Evolutionary conservation across 2,888 invertebrate species (phyloP), one percentile per base, ranked within the genome.

Genomic region (Cheilosia scutellata): DNA sequence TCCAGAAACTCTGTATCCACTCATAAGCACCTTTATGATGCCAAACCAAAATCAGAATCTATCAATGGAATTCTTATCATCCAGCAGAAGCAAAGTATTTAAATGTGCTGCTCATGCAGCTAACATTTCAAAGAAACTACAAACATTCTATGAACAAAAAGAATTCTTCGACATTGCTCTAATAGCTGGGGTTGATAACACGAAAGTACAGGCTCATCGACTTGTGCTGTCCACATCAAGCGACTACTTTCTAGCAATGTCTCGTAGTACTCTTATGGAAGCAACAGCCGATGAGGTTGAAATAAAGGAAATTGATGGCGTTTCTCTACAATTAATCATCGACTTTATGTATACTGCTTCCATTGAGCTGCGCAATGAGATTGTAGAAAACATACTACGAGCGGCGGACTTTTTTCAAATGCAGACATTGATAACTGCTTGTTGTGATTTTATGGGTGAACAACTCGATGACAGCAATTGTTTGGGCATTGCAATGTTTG

Each of bases 141-240:
- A 25, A 5, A 4, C 0, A 6, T 31, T 49, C 2, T 49, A 49
- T 9, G 5, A 65, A 5, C 13, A 13, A 6, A n/a, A 49, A 7
- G 44, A 65, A 20, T 62, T 51, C 16, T 72, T n/a, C 6, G 71
- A 72, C 33, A 33, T 72, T n/a, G 51, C 29, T 11, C 6, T 72
- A 37, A 42, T 60, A 13, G 27, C 60, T 9, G 37, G 16, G 13
- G 11, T 7, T 2, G 51, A 60, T 40, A 16, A 16, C 11, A 16
- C 5, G 11, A 60, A 42, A n/a, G n/a, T 71, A 2, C 25, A 60
- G 5, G 60, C 71, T 2, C 71, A 72, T 25, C 60, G 40, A 20
- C 6, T 51, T 11, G 20, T 72, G 0, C 51, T 72, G 2, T 37
- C 60, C 4, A 60, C 71, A 16, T 49, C 60, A 1, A 60, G 60